Conservation (phyloP, 2,113 vertebrate species). For the Piaya cayana region DNA sequence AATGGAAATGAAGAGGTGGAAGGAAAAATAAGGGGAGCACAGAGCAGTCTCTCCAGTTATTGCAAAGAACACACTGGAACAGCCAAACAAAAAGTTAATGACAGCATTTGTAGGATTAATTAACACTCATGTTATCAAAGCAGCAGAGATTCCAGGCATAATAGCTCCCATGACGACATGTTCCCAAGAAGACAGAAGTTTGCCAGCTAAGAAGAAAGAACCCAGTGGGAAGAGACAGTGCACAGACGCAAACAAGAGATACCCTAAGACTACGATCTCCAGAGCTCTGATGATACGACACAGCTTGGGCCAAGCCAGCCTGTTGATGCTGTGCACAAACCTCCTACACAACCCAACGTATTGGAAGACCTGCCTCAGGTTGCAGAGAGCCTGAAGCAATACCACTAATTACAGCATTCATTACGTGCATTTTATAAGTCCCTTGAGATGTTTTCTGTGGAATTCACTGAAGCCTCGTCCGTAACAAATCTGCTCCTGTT, state of each 20-base stretch:
- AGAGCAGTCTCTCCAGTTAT: background rate
- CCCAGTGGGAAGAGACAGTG: background rate
- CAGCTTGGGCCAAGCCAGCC: background rate
- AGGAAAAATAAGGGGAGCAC: background rate
- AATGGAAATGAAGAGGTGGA: background rate
- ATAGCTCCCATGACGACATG: accelerated
- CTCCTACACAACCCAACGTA: background rate
- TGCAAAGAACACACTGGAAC: background rate
- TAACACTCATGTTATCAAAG: background rate
- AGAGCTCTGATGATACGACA: background rate
- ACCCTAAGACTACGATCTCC: background rate
- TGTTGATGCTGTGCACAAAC: accelerated
- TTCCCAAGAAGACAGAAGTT: background rate
- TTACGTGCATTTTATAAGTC: background rate
- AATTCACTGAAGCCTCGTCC: accelerated
- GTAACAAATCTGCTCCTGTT: background rate
- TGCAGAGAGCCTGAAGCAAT: background rate
- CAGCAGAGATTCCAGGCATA: background rate
- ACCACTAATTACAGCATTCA: background rate
- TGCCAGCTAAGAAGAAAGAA: background rate
- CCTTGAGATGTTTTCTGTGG: background rate
- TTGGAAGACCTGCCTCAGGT: background rate
- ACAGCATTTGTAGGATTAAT: background rate
- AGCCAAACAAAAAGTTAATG: background rate
- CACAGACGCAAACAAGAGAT: accelerated